Conservation (phyloP, 1,140 invertebrate genomes). For the Chrysomallon squamiferum region DNA sequence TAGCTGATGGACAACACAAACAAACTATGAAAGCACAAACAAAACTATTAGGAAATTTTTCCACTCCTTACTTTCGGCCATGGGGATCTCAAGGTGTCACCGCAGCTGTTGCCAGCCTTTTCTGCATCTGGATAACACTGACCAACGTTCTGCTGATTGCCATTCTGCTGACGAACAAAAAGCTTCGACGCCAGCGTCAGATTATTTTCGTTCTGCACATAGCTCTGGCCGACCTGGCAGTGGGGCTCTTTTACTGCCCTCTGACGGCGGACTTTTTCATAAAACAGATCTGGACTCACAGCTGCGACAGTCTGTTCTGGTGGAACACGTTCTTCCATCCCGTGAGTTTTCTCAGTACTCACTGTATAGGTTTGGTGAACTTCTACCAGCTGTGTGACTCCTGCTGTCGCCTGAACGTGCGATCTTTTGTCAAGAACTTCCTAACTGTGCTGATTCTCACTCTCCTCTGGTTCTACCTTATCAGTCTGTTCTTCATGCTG, state of each 20-base stretch:
- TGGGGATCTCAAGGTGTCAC: conserved; percentile 23
- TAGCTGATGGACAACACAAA: too few species aligned
- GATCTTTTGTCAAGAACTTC: conserved; percentile 13
- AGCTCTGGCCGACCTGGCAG: conserved; percentile 26
- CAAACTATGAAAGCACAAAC: too few species aligned
- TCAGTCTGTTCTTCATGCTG: conserved; percentile 13
- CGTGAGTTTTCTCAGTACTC: conserved; percentile 12
- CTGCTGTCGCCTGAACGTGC: conserved; percentile 1
- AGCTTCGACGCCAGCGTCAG: conserved; percentile 15
- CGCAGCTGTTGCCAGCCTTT: conserved; percentile 21
- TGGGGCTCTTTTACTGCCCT: conserved; percentile 30
- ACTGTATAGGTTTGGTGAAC: conserved; percentile 16
- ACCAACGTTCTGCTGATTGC: conserved; percentile 23
- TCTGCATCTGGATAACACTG: conserved; percentile 21
- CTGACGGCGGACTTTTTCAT: conserved; percentile 32
- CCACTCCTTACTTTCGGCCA: conserved; percentile 24
- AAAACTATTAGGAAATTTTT: conserved; percentile 15
- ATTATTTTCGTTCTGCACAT: conserved; percentile 27
- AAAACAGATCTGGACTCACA: conserved; percentile 20
- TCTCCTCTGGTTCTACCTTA: conserved; percentile 28
- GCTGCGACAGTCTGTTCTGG: conserved; percentile 29
- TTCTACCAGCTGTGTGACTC: neutral
- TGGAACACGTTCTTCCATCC: conserved; percentile 30
- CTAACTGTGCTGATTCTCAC: conserved; percentile 13
- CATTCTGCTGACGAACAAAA: conserved; percentile 20